These are phyloP conservation scores for Tetrax tetrax DNA, from an alignment of 2,113 vertebrate species.

Conservation along the genomic window DNA sequence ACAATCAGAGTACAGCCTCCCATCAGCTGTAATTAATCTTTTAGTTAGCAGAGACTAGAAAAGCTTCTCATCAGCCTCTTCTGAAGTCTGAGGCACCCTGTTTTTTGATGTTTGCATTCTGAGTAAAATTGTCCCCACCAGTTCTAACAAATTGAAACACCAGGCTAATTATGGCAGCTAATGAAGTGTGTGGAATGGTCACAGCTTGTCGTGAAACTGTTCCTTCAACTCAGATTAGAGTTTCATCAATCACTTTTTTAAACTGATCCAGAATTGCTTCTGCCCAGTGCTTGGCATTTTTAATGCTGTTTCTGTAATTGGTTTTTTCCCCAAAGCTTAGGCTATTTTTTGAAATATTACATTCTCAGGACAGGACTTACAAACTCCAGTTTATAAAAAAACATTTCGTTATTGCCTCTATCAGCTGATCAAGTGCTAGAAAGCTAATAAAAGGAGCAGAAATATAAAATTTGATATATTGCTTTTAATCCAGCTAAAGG, in stretches of 20 bases:
- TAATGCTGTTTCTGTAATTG: slow-evolving; percentile 89
- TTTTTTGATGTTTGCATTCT: slow-evolving; percentile 89
- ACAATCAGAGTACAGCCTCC: slow-evolving; percentile 81
- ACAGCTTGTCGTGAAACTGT: slow-evolving; percentile 88
- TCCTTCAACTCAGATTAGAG: slow-evolving; percentile 94
- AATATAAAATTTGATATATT: slow-evolving; percentile 75
- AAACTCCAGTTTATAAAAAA: slow-evolving; percentile 78
- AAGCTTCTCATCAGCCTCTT: slow-evolving; percentile 88
- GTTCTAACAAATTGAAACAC: slow-evolving; percentile 93
- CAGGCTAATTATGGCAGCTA: slow-evolving; percentile 97
- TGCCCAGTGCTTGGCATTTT: slow-evolving; percentile 83
- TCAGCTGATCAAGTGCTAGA: slow-evolving; percentile 77
- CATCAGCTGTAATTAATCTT: slow-evolving; percentile 94
- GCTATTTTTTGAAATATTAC: slow-evolving; percentile 81
- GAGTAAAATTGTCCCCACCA: slow-evolving; percentile 90
- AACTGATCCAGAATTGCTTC: slow-evolving; percentile 87
- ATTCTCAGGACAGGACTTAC: slow-evolving; percentile 71
- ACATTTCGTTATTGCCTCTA: slow-evolving; percentile 73
- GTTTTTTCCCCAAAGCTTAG: slow-evolving; percentile 83
- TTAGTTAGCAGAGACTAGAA: slow-evolving; percentile 89
- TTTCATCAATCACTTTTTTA: slow-evolving; percentile 95
- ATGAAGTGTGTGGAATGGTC: slow-evolving; percentile 97
- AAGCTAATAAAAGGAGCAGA: slow-evolving; percentile 76
- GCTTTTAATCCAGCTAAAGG: slow-evolving; percentile 75
- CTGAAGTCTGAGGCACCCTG: slow-evolving; percentile 86